Conservation (phyloP, 1,140 invertebrate species). For the Ganaspis sp. region DNA sequence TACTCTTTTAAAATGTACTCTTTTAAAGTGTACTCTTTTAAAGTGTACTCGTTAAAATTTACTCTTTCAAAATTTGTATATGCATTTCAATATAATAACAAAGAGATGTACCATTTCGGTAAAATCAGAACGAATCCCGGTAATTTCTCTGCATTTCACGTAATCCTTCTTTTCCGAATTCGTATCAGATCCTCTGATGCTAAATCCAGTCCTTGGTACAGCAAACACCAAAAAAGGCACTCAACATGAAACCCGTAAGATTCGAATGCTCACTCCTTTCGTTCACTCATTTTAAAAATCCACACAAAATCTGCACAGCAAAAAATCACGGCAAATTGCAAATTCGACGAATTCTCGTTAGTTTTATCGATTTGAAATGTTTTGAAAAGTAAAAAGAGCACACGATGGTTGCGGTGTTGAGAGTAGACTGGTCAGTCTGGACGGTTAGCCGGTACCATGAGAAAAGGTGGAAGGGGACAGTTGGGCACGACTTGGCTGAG, state of each 20-base stretch:
- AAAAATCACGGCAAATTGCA: too few species aligned
- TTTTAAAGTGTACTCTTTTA: too few species aligned
- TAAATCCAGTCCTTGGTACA: neutral
- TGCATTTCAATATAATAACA: too few species aligned
- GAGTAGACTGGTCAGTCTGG: constrained; percentile 47
- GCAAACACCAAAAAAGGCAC: constrained; percentile 13
- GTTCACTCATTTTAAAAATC: neutral
- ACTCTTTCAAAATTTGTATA: too few species aligned
- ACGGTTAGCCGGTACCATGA: constrained; percentile 24
- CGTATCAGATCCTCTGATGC: neutral
- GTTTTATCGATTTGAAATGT: neutral
- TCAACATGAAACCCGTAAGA: neutral
- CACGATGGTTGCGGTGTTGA: constrained; percentile 31
- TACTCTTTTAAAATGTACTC: too few species aligned
- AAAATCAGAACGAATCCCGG: neutral
- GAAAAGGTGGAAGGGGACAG: constrained; percentile 1
- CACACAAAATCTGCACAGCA: too few species aligned
- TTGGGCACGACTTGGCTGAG: neutral
- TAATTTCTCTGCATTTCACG: neutral
- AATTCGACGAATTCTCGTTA: neutral
- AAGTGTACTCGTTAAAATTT: too few species aligned
- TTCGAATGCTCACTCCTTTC: neutral
- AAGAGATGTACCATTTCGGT: constrained; percentile 1
- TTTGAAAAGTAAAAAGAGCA: neutral
- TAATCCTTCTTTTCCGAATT: neutral